phyloP scores from a whole-genome alignment of 2,888 invertebrate species.

The Schizaphis graminum region DNA sequence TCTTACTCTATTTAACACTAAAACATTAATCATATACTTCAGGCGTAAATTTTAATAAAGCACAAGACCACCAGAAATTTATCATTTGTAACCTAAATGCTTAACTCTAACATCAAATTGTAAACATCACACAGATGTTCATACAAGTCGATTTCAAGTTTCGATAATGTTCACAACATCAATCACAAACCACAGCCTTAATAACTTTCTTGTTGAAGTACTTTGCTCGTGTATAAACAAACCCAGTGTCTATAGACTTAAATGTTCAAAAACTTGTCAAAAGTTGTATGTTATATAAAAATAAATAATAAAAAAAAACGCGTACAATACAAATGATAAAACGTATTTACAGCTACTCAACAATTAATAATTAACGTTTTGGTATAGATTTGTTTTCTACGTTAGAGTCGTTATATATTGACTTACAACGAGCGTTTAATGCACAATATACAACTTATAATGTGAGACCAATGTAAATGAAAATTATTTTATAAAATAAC shows the following conservation, averaged over 20 bases:
- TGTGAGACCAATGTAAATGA: background rate
- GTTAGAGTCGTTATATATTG: no score
- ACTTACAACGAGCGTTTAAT: background rate
- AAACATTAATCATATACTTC: background rate
- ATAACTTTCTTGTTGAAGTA: slow-evolving; percentile 15
- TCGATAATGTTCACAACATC: slow-evolving; percentile 21
- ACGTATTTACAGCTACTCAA: background rate
- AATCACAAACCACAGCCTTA: slow-evolving; percentile 39
- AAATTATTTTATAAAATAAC: background rate
- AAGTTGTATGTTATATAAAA: background rate
- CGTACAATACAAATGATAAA: background rate
- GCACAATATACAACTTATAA: background rate
- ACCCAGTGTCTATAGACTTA: slow-evolving; percentile 20
- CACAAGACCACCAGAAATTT: background rate
- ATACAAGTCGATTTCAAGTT: slow-evolving; percentile 19
- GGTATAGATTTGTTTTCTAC: background rate
- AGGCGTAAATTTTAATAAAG: background rate
- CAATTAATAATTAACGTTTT: background rate
- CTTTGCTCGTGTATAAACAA: slow-evolving; percentile 1
- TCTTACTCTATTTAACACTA: background rate
- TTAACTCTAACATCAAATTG: background rate
- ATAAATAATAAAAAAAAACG: background rate
- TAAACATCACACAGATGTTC: slow-evolving; percentile 2
- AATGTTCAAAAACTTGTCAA: slow-evolving; percentile 31
- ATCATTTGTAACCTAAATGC: background rate